Conservation (phyloP, 2,797 vertebrate species). For the Chaunax sp. region DNA sequence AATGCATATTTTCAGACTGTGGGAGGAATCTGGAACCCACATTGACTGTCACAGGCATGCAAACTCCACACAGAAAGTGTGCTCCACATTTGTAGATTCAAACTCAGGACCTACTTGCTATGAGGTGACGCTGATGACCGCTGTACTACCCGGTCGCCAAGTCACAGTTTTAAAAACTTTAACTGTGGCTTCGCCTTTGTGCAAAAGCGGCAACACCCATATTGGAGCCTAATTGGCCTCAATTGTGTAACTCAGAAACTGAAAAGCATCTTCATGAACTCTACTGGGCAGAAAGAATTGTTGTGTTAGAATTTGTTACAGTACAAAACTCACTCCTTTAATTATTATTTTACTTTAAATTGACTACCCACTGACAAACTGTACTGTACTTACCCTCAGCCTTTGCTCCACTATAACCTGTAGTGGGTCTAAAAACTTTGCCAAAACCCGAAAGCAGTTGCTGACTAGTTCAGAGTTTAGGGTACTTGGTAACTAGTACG, state of each 20-base stretch:
- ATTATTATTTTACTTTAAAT: not conserved
- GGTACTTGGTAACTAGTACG: not conserved
- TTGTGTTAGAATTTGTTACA: not conserved
- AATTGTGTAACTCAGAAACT: not conserved
- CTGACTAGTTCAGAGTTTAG: not conserved
- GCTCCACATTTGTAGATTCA: no score
- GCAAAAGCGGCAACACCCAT: no score
- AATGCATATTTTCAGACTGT: no score
- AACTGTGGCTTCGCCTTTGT: no score
- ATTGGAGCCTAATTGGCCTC: no score
- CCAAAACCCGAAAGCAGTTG: not conserved
- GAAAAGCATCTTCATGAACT: not conserved
- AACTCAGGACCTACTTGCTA: no score
- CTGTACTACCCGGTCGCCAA: no score
- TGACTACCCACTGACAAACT: not conserved
- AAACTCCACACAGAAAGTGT: no score
- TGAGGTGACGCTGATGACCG: no score
- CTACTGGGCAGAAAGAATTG: not conserved
- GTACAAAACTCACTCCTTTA: not conserved
- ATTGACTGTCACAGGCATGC: no score
- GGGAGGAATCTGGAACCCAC: not conserved
- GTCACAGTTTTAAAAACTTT: no score
- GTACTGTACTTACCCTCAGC: not conserved
- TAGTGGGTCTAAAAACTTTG: not conserved
- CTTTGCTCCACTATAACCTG: not conserved